phyloP scores from a whole-genome alignment of 2,113 vertebrate species.

The Tor tambroides region DNA sequence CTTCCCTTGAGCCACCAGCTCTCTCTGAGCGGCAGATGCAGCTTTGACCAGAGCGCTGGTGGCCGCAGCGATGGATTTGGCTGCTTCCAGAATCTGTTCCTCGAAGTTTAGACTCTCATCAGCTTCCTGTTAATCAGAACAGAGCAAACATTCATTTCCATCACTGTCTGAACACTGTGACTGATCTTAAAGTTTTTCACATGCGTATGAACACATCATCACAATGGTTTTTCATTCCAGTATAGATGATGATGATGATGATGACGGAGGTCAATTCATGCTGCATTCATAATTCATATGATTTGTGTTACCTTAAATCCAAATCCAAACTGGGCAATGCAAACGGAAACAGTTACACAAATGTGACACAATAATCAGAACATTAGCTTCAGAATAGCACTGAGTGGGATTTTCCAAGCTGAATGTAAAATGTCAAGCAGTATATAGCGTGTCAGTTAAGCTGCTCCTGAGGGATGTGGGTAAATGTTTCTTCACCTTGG shows the following conservation, averaged over 20 bases:
- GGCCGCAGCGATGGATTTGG: slow-evolving; percentile 96
- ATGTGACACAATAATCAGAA: slow-evolving; percentile 13
- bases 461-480: slow-evolving; percentile 1
- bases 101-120: slow-evolving; percentile 98
- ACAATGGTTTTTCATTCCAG: not conserved
- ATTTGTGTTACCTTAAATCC: slow-evolving; percentile 58
- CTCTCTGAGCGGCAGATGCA: slow-evolving; percentile 93
- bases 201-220: slow-evolving; percentile 29
- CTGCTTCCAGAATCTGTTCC: slow-evolving; percentile 97
- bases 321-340: slow-evolving; percentile 51
- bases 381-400: not conserved
- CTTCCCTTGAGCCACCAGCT: slow-evolving; percentile 97
- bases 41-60: slow-evolving; percentile 97
- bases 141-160: slow-evolving; percentile 4
- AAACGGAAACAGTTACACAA: slow-evolving; percentile 23
- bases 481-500: slow-evolving; percentile 82
- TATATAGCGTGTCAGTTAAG: not conserved
- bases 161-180: not conserved
- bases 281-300: not conserved
- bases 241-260: not conserved
- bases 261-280: not conserved
- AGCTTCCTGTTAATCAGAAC: slow-evolving; percentile 81
- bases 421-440: not conserved
- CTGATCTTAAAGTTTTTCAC: not conserved
- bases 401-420: not conserved